These are phyloP conservation scores for Cariama cristata DNA, from an alignment of 2,113 vertebrate genomes.

Conservation along the genomic window DNA sequence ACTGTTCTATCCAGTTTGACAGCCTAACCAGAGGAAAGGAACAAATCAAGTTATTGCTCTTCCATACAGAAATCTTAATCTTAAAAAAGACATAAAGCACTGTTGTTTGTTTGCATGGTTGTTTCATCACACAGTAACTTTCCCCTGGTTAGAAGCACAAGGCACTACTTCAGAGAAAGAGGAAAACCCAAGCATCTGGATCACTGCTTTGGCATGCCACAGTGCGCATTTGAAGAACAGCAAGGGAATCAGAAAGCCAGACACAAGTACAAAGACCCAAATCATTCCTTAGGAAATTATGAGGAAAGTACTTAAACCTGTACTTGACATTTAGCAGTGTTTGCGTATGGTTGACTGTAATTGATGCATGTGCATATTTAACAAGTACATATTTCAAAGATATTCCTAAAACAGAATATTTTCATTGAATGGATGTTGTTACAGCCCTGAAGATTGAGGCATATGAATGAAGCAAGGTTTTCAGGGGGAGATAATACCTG, in stretches of 20 bases:
- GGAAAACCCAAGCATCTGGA: not conserved
- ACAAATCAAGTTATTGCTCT: not conserved
- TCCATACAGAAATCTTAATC: not conserved
- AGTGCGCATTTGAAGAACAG: not conserved
- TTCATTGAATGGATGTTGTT: not conserved
- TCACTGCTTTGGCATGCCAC: not conserved
- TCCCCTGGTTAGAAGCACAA: not conserved
- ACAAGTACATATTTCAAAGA: not conserved
- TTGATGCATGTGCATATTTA: not conserved
- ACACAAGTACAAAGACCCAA: not conserved
- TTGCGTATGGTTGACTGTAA: not conserved
- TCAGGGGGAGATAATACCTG: not conserved
- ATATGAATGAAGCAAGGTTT: not conserved
- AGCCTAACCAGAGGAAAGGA: not conserved
- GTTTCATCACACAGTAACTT: not conserved
- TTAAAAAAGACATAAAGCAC: not conserved
- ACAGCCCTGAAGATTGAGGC: not conserved
- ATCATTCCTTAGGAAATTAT: not conserved
- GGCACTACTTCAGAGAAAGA: not conserved
- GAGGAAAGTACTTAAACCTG: not conserved
- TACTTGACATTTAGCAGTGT: constrained; percentile 26
- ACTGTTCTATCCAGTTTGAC: not conserved
- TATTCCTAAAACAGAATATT: not conserved
- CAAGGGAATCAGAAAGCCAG: not conserved
- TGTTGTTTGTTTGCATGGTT: not conserved